These are phyloP conservation scores for Sphenodon punctatus DNA, from an alignment of 2,797 vertebrate species.

Conservation along the genomic window DNA sequence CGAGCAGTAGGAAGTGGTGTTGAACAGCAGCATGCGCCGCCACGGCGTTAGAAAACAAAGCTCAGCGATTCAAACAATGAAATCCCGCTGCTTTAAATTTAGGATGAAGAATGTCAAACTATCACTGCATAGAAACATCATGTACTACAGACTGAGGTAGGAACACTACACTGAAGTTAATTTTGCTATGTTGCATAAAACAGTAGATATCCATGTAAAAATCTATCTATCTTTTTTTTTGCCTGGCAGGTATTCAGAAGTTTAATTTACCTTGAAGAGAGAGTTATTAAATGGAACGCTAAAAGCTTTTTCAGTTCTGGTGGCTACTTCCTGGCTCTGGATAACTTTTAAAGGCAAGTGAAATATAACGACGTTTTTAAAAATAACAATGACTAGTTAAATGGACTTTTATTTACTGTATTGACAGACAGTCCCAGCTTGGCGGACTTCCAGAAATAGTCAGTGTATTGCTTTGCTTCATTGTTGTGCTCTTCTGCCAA, in stretches of 20 bases:
- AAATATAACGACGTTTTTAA: accelerated
- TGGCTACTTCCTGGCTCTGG: constrained; percentile 19
- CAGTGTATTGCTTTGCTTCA: not conserved
- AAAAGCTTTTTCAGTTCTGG: not conserved
- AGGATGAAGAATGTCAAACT: constrained; percentile 30
- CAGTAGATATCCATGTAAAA: constrained; percentile 41
- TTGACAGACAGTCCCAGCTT: not conserved
- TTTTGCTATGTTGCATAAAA: constrained; percentile 76
- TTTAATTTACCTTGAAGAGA: not conserved
- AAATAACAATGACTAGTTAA: accelerated
- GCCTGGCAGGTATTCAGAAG: constrained; percentile 11
- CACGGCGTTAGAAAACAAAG: constrained; percentile 37
- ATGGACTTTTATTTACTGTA: not conserved
- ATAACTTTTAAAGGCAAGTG: not conserved
- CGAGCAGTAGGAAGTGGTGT: not conserved
- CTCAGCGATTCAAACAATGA: constrained; percentile 29
- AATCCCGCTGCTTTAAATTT: constrained; percentile 14
- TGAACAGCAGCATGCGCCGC: not conserved
- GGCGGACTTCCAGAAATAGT: not conserved
- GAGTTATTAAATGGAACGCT: not conserved
- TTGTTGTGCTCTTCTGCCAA: constrained; percentile 3
- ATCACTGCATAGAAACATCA: constrained; percentile 74
- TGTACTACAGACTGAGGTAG: constrained; percentile 79
- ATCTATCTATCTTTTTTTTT: not conserved
- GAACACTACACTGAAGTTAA: constrained; percentile 76